Percentiles rank a stretch among this genome's conserved stretches.
Evolutionary conservation across 2,113 vertebrate species (phyloP).

Genomic region (Megaptera novaeangliae): DNA sequence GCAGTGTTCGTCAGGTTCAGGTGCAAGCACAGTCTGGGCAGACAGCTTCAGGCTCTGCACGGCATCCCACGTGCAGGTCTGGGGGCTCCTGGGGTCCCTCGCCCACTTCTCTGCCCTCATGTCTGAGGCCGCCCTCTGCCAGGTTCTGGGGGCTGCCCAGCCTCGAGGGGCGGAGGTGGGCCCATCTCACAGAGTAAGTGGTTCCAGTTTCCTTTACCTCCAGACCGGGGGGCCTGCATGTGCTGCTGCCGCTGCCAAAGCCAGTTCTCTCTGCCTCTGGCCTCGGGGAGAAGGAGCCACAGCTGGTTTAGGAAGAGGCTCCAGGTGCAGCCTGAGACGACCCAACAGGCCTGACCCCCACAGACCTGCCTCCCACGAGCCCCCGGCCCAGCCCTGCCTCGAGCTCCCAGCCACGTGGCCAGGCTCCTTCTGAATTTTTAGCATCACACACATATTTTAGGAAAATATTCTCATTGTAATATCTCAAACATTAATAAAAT

Average conservation of each 20-base stretch:
- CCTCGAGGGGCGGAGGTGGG: background rate
- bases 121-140: background rate
- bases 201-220: background rate
- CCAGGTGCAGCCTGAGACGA: background rate
- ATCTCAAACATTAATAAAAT: background rate
- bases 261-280: background rate
- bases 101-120: background rate
- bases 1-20: background rate
- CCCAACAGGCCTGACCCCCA: background rate
- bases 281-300: background rate
- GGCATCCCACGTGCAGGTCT: background rate
- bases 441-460: background rate
- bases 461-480: background rate
- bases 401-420: background rate
- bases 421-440: background rate
- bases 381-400: background rate
- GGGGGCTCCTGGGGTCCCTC: background rate
- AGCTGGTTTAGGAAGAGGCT: background rate
- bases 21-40: background rate
- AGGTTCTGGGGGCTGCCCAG: background rate
- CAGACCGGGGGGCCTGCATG: background rate
- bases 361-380: fast-evolving
- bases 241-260: background rate
- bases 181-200: fast-evolving
- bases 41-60: background rate